Percentiles rank a stretch among this genome's conserved stretches.
These are phyloP conservation scores for Exocentrus adspersus DNA, from an alignment of 2,888 invertebrate species.

Conservation along the genomic window DNA sequence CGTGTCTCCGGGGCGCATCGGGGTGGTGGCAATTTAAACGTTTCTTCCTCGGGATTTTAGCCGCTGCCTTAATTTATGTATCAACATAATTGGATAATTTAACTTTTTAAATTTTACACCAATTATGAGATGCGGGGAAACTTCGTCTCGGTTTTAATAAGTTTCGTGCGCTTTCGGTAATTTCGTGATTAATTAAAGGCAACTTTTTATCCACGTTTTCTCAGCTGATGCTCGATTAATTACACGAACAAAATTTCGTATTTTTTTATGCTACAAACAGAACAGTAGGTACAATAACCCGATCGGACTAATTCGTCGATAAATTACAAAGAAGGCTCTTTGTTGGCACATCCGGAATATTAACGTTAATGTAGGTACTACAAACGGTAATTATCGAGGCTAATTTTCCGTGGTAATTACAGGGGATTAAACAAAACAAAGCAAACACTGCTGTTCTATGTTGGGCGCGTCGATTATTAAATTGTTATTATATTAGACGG, in stretches of 20 bases:
- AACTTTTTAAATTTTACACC: constrained; percentile 28
- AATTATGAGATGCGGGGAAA: constrained; percentile 16
- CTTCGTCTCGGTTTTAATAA: constrained; percentile 17
- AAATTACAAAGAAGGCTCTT: background rate
- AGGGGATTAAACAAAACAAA: constrained; percentile 34
- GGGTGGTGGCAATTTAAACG: constrained; percentile 39
- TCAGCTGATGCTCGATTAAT: background rate
- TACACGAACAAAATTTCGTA: background rate
- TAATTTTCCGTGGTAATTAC: constrained; percentile 40
- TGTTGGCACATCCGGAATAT: background rate
- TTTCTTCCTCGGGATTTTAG: constrained; percentile 30
- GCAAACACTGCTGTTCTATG: no score
- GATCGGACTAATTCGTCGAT: background rate
- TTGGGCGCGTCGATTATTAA: constrained; percentile 13
- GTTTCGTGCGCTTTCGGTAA: constrained; percentile 2
- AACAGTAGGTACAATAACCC: no score
- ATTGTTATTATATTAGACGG: constrained; percentile 11
- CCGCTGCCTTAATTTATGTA: constrained; percentile 27
- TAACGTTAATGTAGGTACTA: constrained; percentile 20
- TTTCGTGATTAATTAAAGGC: constrained; percentile 2
- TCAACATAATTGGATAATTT: constrained; percentile 37
- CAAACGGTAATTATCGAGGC: constrained; percentile 41
- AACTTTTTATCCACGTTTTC: background rate
- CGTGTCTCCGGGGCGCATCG: constrained; percentile 30
- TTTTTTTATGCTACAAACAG: no score